Conservation (phyloP, 2,888 invertebrate species). For the Watsonalla binaria region DNA sequence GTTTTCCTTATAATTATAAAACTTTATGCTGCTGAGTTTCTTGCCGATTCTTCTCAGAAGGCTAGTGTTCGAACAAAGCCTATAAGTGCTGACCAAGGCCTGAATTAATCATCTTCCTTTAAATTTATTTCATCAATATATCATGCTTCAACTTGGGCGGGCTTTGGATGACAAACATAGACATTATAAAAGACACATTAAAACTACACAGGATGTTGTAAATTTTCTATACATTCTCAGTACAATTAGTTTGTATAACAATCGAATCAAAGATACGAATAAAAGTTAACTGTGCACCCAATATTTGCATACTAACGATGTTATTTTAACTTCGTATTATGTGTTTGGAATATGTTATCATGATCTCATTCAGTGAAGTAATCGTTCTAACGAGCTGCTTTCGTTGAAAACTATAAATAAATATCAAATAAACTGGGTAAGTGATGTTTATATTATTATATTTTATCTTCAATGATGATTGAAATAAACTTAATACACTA, state of each 20-base stretch:
- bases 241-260: slow-evolving; percentile 10
- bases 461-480: not conserved
- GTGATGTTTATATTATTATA: not conserved
- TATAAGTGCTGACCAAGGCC: too few species aligned
- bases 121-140: too few species aligned
- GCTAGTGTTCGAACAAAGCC: too few species aligned
- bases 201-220: slow-evolving; percentile 5
- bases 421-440: not conserved
- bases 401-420: slow-evolving; percentile 1
- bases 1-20: too few species aligned
- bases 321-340: slow-evolving; percentile 9
- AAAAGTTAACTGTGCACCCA: slow-evolving; percentile 10
- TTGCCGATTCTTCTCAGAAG: too few species aligned
- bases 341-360: slow-evolving; percentile 13
- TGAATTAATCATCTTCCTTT: too few species aligned
- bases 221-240: slow-evolving; percentile 9
- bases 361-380: slow-evolving; percentile 10
- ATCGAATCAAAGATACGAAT: slow-evolving; percentile 11
- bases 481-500: too few species aligned
- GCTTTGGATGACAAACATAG: not conserved
- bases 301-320: slow-evolving; percentile 23
- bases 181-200: not conserved
- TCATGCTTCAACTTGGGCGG: not conserved
- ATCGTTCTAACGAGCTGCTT: not conserved
- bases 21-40: too few species aligned